Evolutionary conservation across 1,140 invertebrate genomes (phyloP).

Genomic region (Drosophila aff.): DNA sequence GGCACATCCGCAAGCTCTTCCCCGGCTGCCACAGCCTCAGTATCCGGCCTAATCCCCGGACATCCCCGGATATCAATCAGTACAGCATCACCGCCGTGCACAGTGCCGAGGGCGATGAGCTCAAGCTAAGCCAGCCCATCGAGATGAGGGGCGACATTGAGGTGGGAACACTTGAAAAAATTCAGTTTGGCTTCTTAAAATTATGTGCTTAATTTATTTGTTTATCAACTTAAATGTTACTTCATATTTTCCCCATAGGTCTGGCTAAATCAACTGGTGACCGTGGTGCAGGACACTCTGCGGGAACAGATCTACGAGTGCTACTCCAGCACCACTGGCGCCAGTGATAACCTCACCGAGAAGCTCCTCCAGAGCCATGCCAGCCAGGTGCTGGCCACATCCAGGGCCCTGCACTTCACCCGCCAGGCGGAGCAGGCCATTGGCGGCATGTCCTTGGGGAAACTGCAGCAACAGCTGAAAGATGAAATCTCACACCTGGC

Average conservation of each 20-base stretch:
- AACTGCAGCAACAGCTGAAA: conserved; percentile 82
- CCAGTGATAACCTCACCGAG: conserved; percentile 85
- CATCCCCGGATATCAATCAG: conserved; percentile 28
- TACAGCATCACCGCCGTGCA: conserved; percentile 90
- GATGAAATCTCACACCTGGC: conserved; percentile 79
- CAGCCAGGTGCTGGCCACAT: conserved; percentile 92
- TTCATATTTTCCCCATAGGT: conserved; percentile 80
- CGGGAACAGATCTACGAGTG: conserved; percentile 89
- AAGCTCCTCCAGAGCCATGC: conserved; percentile 92
- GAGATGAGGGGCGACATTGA: conserved; percentile 93
- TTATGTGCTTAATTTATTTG: neutral
- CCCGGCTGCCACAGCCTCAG: conserved; percentile 93
- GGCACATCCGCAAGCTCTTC: conserved; percentile 97
- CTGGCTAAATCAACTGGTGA: conserved; percentile 93
- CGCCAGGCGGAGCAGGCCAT: conserved; percentile 93
- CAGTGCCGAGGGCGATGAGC: conserved; percentile 93
- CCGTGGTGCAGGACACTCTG: conserved; percentile 93
- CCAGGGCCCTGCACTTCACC: conserved; percentile 92
- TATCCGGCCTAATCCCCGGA: conserved; percentile 85
- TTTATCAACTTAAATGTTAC: neutral
- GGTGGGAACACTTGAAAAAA: conserved; percentile 84
- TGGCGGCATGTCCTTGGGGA: conserved; percentile 87
- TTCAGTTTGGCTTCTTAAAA: neutral
- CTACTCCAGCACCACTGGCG: conserved; percentile 85
- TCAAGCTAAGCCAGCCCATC: conserved; percentile 91